A percentile compares a stretch with the other conserved stretches of the same genome.
phyloP scores from a whole-genome alignment of 2,888 invertebrate genomes.

The Ashinkailepas kermadecensis region DNA sequence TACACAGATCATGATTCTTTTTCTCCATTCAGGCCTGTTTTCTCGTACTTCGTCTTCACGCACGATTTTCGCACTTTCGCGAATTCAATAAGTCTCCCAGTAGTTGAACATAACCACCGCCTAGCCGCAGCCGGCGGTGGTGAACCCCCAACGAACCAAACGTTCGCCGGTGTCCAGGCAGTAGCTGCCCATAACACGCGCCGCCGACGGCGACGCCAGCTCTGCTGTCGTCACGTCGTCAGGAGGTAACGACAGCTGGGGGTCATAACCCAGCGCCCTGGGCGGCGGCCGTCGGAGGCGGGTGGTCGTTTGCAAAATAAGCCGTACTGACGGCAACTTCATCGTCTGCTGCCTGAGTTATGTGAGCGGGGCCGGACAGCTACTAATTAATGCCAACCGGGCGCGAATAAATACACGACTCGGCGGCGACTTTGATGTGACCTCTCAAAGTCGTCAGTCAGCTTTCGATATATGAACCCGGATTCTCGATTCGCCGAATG shows the following conservation, averaged over 20 bases:
- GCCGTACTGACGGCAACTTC: neutral
- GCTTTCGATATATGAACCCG: too few relatives aligned
- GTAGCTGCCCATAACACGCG: neutral
- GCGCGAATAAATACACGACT: too few relatives aligned
- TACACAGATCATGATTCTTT: too few relatives aligned
- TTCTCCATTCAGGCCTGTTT: too few relatives aligned
- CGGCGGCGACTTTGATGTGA: neutral
- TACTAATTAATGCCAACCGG: too few relatives aligned
- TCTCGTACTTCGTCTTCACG: too few relatives aligned
- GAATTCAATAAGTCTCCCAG: neutral
- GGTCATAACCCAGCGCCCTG: neutral
- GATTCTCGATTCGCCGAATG: too few relatives aligned
- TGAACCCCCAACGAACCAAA: neutral
- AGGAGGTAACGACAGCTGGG: neutral
- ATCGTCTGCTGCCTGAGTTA: neutral
- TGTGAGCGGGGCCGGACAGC: neutral
- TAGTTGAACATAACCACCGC: neutral
- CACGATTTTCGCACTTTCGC: too few relatives aligned
- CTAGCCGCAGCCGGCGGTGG: too few relatives aligned
- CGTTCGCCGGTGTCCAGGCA: neutral
- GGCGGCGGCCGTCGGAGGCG: too few relatives aligned
- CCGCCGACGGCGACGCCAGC: neutral
- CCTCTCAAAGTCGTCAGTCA: too few relatives aligned
- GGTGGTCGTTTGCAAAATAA: neutral
- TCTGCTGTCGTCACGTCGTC: neutral